These are phyloP conservation scores for Cariama cristata DNA, from an alignment of 2,113 vertebrate genomes.

Conservation along the genomic window DNA sequence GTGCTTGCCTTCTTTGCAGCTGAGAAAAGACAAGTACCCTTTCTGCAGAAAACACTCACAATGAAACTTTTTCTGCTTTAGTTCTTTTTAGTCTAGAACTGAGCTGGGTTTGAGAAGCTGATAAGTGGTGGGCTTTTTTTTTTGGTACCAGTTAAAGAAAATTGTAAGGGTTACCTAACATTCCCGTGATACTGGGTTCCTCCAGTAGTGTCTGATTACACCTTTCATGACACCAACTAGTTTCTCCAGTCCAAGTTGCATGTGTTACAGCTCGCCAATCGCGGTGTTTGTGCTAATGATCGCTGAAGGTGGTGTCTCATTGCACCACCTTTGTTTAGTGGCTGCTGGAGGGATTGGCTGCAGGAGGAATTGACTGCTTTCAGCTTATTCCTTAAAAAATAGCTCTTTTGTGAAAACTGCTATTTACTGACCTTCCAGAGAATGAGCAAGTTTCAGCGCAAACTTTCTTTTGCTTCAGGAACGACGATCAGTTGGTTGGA, in stretches of 20 bases:
- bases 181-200: slow-evolving; percentile 21
- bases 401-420: slow-evolving; percentile 43
- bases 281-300: slow-evolving; percentile 75
- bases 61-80: background rate
- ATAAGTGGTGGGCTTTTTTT: background rate
- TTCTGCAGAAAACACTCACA: background rate
- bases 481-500: slow-evolving; percentile 95
- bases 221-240: slow-evolving; percentile 62
- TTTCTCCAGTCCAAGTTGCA: slow-evolving; percentile 48
- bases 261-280: slow-evolving; percentile 70
- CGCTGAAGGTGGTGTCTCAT: slow-evolving; percentile 46
- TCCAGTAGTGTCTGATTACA: slow-evolving; percentile 73
- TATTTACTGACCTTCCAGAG: slow-evolving; percentile 55
- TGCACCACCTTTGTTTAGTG: slow-evolving; percentile 62
- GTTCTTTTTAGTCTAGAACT: background rate
- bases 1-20: background rate
- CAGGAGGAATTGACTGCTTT: slow-evolving; percentile 61
- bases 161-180: background rate
- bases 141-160: background rate
- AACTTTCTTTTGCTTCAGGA: slow-evolving; percentile 84
- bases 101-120: background rate
- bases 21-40: background rate
- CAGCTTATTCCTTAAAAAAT: background rate
- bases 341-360: slow-evolving; percentile 63
- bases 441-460: slow-evolving; percentile 86